Percentiles rank a stretch among this genome's conserved stretches.
Evolutionary conservation across 2,888 invertebrate species (phyloP).

Genomic region (Muscina levida): DNA sequence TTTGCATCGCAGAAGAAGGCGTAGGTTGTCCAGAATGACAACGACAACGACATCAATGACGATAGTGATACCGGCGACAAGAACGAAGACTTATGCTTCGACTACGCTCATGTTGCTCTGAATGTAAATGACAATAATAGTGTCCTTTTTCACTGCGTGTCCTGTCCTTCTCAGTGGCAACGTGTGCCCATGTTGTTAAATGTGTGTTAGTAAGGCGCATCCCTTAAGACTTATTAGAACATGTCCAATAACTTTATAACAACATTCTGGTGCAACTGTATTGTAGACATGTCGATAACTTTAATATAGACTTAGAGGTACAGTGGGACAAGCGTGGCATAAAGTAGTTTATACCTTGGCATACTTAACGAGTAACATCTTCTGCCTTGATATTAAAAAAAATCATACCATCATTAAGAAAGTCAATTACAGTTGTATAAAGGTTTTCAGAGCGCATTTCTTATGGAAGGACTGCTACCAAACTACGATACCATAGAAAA

Average conservation of each 20-base stretch:
- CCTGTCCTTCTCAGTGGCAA: not conserved
- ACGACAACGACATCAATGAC: conserved; percentile 29
- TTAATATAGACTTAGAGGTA: not conserved
- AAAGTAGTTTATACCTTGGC: no score
- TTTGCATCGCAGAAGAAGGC: conserved; percentile 31
- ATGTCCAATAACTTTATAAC: conserved; percentile 48
- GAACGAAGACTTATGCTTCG: no score
- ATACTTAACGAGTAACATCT: no score
- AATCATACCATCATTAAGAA: no score
- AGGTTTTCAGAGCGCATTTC: no score
- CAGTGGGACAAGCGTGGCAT: conserved; percentile 19
- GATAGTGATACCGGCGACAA: no score
- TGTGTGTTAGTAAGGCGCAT: conserved; percentile 59
- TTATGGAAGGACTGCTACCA: no score
- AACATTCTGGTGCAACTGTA: conserved; percentile 2
- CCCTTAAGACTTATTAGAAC: conserved; percentile 58
- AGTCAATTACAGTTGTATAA: no score
- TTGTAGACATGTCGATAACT: conserved; percentile 2
- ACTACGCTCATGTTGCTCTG: no score
- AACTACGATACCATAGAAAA: no score
- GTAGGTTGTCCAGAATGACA: conserved; percentile 26
- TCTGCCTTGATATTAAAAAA: no score
- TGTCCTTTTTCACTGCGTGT: conserved; percentile 37
- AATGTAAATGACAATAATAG: conserved; percentile 40
- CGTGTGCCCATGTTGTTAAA: conserved; percentile 32